phyloP scores from a whole-genome alignment of 2,113 vertebrate genomes.

The Malurus elegans region DNA sequence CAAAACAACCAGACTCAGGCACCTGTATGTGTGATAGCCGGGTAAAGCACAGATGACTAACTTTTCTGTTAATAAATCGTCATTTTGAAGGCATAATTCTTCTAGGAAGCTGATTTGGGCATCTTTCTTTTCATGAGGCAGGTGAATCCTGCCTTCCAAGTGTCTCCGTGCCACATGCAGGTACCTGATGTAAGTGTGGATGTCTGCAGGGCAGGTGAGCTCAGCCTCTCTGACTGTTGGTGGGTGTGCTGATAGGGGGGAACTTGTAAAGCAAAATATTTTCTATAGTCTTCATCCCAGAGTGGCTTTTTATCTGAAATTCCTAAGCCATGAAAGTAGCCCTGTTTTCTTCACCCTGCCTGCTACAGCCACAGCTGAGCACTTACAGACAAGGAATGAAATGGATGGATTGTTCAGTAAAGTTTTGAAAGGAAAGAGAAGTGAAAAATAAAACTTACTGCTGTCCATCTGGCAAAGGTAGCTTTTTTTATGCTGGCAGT shows the following conservation, averaged over 20 bases:
- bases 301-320: neutral
- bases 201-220: neutral
- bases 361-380: neutral
- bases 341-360: neutral
- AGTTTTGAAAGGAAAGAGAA: neutral
- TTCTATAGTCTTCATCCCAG: neutral
- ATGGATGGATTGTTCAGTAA: rapidly evolving
- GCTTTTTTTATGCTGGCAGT: slow-evolving; percentile 6
- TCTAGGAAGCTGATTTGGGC: neutral
- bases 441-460: neutral
- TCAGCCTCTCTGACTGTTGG: neutral
- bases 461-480: slow-evolving; percentile 47
- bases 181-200: neutral
- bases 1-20: neutral
- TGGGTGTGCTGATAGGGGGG: neutral
- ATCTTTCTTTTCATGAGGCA: neutral
- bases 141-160: neutral
- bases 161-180: rapidly evolving
- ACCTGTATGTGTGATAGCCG: rapidly evolving
- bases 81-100: neutral
- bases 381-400: neutral
- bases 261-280: neutral
- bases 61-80: neutral
- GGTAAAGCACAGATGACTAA: neutral
- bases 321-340: neutral